A percentile compares a stretch with the other conserved stretches of the same genome.
Conservation (phyloP, 2,888 invertebrate species). For the Cyrtodaria siliqua region DNA sequence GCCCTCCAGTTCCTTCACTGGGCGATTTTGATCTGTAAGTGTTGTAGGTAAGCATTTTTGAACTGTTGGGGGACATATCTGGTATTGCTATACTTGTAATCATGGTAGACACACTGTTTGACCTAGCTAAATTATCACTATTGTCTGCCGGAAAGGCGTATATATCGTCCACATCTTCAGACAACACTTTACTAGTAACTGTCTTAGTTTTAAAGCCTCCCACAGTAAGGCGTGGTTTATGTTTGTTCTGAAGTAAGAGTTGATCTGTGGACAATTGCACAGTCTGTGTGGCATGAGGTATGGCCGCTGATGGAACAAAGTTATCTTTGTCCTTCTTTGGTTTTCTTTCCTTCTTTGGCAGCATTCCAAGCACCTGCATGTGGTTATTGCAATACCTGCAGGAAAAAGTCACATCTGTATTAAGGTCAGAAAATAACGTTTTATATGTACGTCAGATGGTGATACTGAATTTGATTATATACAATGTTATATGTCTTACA, state of each 20-base stretch:
- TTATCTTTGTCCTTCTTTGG: conserved; percentile 73
- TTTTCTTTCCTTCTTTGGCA: conserved; percentile 80
- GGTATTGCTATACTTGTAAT: conserved; percentile 51
- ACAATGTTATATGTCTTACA: too few species aligned
- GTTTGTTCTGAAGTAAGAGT: conserved; percentile 75
- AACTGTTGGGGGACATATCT: conserved; percentile 37
- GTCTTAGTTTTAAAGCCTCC: conserved; percentile 54
- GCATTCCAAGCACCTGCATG: conserved; percentile 86
- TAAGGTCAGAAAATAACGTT: too few species aligned
- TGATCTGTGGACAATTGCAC: conserved; percentile 52
- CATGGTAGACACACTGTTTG: conserved; percentile 39
- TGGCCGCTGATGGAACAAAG: conserved; percentile 6
- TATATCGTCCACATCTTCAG: conserved; percentile 80
- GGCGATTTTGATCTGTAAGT: conserved; percentile 43
- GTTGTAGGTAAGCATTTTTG: conserved; percentile 47
- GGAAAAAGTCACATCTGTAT: conserved; percentile 31
- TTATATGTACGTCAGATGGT: too few species aligned
- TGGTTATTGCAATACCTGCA: conserved; percentile 87
- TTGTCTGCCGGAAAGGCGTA: conserved; percentile 81
- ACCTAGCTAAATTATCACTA: conserved; percentile 43
- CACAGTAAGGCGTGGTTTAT: conserved; percentile 72
- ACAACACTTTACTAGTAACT: conserved; percentile 44
- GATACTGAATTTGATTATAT: too few species aligned
- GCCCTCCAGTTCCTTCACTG: conserved; percentile 52
- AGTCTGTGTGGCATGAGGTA: conserved; percentile 13